Evolutionary conservation across 2,797 vertebrate genomes (phyloP), one percentile per base, ranked within the genome.

Genomic region (Premnoplex brunnescens): DNA sequence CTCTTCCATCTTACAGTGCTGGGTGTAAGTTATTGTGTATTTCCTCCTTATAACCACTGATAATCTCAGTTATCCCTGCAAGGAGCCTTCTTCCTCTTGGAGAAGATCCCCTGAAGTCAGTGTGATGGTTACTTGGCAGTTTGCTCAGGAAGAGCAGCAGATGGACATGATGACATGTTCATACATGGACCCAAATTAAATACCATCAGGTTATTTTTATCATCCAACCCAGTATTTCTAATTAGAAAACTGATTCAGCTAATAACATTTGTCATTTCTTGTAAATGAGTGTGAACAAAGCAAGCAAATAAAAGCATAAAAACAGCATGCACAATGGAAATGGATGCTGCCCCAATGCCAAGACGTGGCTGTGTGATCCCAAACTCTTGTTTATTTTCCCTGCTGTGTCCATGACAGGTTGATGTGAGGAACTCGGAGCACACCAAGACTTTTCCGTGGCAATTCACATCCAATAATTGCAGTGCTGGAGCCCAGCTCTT

Each of bases 201-300:
- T 30, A 81, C 12, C 48, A 44, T 24, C 48, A 7, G 76, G 69
- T 76, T 95, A 91, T 94, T 97, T 96, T 95, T 94, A 66, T 62
- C 83, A 5, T 17, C 19, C 46, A 64, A 73, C 36, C 14, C 48
- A 12, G 51, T 10, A 9, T 55, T 93, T 90, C 86, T 81, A 88
- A 91, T 63, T 63, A 72, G 74, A 71, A 71, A 64, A 10, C 27
- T 6, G 37, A 37, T 63, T 46, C 48, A 21, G 48, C 76, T 86
- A 34, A 63, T 76, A 84, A 51, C 44, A 41, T n/a, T 69, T 75
- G 84, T 82, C 69, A 22, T 14, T 62, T 36, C 27, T 89, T 23
- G 60, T 80, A 1, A 36, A 1, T 1, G 20, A 62, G 7, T 6
- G 13, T 6, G 64, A 80, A 17, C 36, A 69, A 59, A 54, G 10